Base-by-base conservation (phyloP, 2,888 invertebrate species). In the Cryptus viduatorius region DNA sequence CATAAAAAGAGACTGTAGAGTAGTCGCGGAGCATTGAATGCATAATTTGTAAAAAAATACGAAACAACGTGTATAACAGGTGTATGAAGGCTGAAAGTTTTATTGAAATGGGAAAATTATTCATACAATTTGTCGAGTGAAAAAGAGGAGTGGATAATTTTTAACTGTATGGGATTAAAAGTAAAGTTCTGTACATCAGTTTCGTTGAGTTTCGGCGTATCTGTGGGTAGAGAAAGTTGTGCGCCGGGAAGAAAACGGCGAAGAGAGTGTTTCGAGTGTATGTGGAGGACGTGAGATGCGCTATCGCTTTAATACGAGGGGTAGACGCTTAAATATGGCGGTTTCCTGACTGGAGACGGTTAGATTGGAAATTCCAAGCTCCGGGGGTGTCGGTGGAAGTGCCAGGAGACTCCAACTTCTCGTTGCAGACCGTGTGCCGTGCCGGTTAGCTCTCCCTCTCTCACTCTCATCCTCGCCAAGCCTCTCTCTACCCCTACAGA, bases 351-450 rank as follows among this genome's bases (percentile, higher is more conserved):
- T 86, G 84, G 68, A 77, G 84, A 79, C 79, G 86, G 78, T 88
- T 87, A 88, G 88, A 90, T 90, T 90, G 89, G 89, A 89, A 90
- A 90, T 90, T 90, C 88, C 88, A 86, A 68, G 73, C 83, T 80
- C 81, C 67, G 61, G 37, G 82, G 79, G 86, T 82, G 87, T 84
- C 86, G 86, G 65, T 86, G 87, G 85, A 86, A 86, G 90, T 86
- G 86, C 85, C 83, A 84, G 79, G 88, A 89, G 90, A 89, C 88
- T 87, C 89, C 87, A 89, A 90, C 86, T 89, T 88, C 83, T 87
- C 87, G 85, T 37, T 53, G 75, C 50, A 61, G 56, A 81, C 65
- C 64, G 61, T 82, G 86, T 8, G 37, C 37, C 37, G 85, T 75
- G 83, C 86, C 84, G 37, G 87, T 88, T 87, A 86, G 37, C 37